These are phyloP conservation scores for Polydrusus pterygomalis DNA, from an alignment of 2,888 invertebrate species.

Conservation along the genomic window DNA sequence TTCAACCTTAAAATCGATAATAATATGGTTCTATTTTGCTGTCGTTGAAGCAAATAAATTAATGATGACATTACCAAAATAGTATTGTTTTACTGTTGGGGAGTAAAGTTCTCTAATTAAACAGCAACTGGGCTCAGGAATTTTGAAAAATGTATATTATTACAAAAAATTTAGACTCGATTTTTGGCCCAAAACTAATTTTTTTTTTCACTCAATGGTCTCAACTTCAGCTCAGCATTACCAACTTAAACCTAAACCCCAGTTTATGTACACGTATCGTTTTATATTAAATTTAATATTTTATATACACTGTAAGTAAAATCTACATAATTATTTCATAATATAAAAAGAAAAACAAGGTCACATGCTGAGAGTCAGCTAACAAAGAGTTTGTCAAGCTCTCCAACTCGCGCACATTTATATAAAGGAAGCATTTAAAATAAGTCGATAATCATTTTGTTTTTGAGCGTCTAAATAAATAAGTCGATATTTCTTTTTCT, in stretches of 20 bases:
- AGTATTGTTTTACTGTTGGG: too few relatives aligned
- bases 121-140: too few relatives aligned
- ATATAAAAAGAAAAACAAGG: conserved; percentile 49
- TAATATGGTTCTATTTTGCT: too few relatives aligned
- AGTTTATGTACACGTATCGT: conserved; percentile 62
- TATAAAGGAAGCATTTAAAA: conserved; percentile 50
- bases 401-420: conserved; percentile 26
- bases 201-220: conserved; percentile 30
- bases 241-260: conserved; percentile 58
- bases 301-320: conserved; percentile 64
- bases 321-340: conserved; percentile 55
- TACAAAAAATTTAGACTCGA: too few relatives aligned
- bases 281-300: conserved; percentile 61
- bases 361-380: conserved; percentile 27
- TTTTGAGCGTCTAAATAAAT: conserved; percentile 62
- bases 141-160: too few relatives aligned
- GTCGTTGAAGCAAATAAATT: too few relatives aligned
- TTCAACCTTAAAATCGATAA: too few relatives aligned
- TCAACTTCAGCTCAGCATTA: conserved; percentile 21
- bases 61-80: too few relatives aligned
- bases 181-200: conserved; percentile 50
- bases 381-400: conserved; percentile 24
- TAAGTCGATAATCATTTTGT: conserved; percentile 26
- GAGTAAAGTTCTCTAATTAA: too few relatives aligned
- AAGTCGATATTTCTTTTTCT: conserved; percentile 37